These are phyloP conservation scores for Lepidothrix coronata DNA, from an alignment of 2,113 vertebrate species.

Conservation along the genomic window DNA sequence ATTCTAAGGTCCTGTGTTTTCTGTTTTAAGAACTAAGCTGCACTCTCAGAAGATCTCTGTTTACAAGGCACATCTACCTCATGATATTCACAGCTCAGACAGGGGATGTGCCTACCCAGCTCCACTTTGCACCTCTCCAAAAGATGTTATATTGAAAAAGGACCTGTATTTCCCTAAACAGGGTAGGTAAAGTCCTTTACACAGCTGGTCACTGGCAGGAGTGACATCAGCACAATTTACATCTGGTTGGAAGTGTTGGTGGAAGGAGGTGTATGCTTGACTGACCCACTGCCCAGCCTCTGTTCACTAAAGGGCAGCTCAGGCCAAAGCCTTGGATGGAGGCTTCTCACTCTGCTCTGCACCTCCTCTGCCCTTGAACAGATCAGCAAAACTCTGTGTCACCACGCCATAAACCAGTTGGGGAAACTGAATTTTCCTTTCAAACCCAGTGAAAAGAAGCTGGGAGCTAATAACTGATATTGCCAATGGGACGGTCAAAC, in stretches of 20 bases:
- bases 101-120: not conserved
- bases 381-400: not conserved
- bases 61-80: not conserved
- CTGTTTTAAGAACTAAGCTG: not conserved
- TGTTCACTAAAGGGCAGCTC: not conserved
- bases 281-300: not conserved
- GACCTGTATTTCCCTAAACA: not conserved
- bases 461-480: not conserved
- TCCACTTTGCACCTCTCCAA: not conserved
- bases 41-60: not conserved
- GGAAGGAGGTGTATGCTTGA: not conserved
- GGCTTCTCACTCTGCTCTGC: not conserved
- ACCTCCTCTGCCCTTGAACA: not conserved
- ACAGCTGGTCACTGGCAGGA: not conserved
- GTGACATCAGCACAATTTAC: rapidly evolving
- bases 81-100: not conserved
- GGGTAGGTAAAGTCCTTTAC: not conserved
- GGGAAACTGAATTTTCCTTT: not conserved
- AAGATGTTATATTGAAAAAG: not conserved
- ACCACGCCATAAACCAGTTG: not conserved
- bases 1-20: not conserved
- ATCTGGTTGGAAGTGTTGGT: not conserved
- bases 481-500: not conserved
- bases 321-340: not conserved
- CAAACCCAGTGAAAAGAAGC: not conserved